phyloP scores from a whole-genome alignment of 2,113 vertebrate species.

The Oncorhynchus keta region DNA sequence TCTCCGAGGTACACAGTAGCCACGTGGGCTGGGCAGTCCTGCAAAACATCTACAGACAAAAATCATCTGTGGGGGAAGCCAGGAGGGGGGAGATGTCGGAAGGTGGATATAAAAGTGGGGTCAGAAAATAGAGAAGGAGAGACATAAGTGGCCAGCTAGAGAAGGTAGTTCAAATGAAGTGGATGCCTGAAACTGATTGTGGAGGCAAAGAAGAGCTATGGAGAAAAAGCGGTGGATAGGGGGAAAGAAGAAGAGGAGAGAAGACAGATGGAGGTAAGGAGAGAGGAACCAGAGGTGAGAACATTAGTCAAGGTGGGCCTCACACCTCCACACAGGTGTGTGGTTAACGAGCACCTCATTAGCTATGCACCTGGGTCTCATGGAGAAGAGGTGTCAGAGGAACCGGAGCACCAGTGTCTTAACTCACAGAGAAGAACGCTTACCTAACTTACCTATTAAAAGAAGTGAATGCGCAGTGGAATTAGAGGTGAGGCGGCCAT shows the following conservation, averaged over 20 bases:
- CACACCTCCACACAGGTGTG: conserved; percentile 53
- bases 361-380: conserved; percentile 59
- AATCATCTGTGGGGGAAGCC: conserved; percentile 6
- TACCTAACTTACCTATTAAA: neutral
- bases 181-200: neutral
- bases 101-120: neutral
- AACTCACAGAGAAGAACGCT: conserved; percentile 19
- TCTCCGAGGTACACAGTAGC: conserved; percentile 47
- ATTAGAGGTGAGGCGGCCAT: neutral
- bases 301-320: conserved; percentile 58
- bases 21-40: conserved; percentile 38
- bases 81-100: conserved; percentile 6
- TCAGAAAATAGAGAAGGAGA: neutral
- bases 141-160: neutral
- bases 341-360: conserved; percentile 55
- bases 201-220: neutral
- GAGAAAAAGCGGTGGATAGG: conserved; percentile 36
- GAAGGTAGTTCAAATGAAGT: conserved; percentile 29
- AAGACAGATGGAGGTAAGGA: conserved; percentile 48
- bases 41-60: conserved; percentile 36
- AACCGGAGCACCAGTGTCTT: conserved; percentile 38
- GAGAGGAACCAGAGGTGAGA: conserved; percentile 25
- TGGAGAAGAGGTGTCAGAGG: conserved; percentile 38
- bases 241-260: conserved; percentile 31
- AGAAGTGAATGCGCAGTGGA: too few relatives aligned